These are phyloP conservation scores for Amphiprion percula DNA, from an alignment of 2,113 vertebrate genomes.

Conservation along the genomic window DNA sequence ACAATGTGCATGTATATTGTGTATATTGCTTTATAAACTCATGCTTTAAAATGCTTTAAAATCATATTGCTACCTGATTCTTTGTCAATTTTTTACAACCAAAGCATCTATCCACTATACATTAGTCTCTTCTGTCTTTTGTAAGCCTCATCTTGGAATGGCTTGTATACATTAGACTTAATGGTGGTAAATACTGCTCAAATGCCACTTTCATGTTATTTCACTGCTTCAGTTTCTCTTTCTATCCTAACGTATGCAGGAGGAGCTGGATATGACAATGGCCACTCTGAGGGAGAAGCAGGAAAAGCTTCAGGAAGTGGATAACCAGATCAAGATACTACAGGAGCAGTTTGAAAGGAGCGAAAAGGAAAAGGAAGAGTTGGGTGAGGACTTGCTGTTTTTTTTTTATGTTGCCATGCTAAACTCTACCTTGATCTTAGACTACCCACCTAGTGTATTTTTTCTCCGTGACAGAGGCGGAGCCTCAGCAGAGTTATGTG, in stretches of 20 bases:
- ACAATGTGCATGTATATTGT: neutral
- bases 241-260: constrained; percentile 65
- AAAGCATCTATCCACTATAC: neutral
- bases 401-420: neutral
- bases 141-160: neutral
- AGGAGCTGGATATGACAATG: constrained; percentile 87
- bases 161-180: neutral
- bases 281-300: constrained; percentile 86
- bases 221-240: neutral
- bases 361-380: constrained; percentile 85
- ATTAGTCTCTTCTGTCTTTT: neutral
- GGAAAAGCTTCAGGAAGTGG: constrained; percentile 83
- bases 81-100: neutral
- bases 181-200: neutral
- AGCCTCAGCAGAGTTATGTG: too few relatives aligned
- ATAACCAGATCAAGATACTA: constrained; percentile 84
- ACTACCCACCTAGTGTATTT: neutral
- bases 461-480: too few relatives aligned
- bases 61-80: too few relatives aligned
- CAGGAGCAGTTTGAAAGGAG: constrained; percentile 87
- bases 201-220: neutral
- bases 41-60: neutral
- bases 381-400: constrained; percentile 77
- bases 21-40: neutral
- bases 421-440: neutral